A percentile compares a stretch with the other conserved stretches of the same genome.
Conservation (phyloP, 2,113 vertebrate genomes). For the Polypterus senegalus region DNA sequence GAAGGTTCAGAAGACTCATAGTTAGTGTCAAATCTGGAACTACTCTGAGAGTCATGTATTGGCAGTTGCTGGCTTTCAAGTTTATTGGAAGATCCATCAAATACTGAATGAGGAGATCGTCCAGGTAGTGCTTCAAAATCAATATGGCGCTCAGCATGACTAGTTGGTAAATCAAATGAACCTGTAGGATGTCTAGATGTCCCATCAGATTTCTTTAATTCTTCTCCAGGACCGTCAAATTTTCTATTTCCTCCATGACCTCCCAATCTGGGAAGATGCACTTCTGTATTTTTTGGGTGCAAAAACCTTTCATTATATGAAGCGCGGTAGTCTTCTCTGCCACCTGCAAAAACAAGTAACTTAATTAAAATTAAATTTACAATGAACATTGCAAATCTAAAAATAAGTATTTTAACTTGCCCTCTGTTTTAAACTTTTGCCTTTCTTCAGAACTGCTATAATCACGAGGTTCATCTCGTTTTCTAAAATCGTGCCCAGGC, state of each 20-base stretch:
- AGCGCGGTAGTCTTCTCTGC: conserved; percentile 54
- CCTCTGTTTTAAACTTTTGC: conserved; percentile 22
- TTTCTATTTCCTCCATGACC: conserved; percentile 62
- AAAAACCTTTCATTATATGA: conserved; percentile 51
- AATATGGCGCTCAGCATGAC: conserved; percentile 44
- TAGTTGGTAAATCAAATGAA: conserved; percentile 39
- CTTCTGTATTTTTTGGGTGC: conserved; percentile 46
- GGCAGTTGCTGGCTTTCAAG: conserved; percentile 34
- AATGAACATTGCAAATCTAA: not conserved
- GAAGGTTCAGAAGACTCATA: too few species aligned
- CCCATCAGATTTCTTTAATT: conserved; percentile 38
- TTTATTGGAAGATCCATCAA: conserved; percentile 29
- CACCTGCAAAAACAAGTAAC: conserved; percentile 36
- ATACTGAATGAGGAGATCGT: conserved; percentile 31
- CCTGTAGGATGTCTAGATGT: conserved; percentile 12
- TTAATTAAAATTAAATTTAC: not conserved
- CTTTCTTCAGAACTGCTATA: conserved; percentile 37
- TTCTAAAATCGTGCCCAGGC: conserved; percentile 41
- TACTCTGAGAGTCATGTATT: conserved; percentile 16
- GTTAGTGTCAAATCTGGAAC: too few species aligned
- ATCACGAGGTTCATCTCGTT: conserved; percentile 37
- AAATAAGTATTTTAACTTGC: conserved; percentile 12
- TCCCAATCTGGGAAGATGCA: conserved; percentile 48
- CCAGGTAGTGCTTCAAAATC: conserved; percentile 51
- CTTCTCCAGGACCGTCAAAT: conserved; percentile 55